phyloP scores from a whole-genome alignment of 2,888 invertebrate species.

The Aporophyla nigra region DNA sequence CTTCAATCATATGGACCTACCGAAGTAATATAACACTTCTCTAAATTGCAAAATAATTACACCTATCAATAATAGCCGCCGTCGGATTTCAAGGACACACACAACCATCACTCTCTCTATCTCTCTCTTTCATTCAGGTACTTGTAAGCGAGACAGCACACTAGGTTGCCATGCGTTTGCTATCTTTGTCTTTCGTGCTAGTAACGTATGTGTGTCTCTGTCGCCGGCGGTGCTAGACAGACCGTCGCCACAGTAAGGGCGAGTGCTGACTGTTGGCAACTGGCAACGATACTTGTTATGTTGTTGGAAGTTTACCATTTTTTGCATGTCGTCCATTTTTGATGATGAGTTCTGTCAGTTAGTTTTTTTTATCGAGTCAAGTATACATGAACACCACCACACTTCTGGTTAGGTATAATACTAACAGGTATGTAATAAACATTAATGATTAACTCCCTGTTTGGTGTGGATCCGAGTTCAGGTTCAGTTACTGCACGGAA shows the following conservation, averaged over 20 bases:
- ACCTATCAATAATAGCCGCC: slow-evolving; percentile 16
- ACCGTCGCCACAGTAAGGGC: slow-evolving; percentile 40
- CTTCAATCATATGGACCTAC: not conserved
- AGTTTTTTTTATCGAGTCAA: not conserved
- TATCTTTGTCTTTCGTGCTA: slow-evolving; percentile 26
- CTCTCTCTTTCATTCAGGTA: slow-evolving; percentile 17
- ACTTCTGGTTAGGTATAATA: not conserved
- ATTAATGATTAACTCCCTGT: not conserved
- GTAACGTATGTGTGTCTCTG: slow-evolving; percentile 30
- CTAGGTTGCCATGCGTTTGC: slow-evolving; percentile 28
- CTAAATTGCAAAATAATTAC: slow-evolving; percentile 42
- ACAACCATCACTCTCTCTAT: slow-evolving; percentile 4
- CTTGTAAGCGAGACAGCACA: slow-evolving; percentile 16
- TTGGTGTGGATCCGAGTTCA: not conserved
- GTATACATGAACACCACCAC: not conserved
- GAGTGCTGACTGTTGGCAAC: slow-evolving; percentile 20
- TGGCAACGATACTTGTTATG: not conserved
- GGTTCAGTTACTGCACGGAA: not conserved
- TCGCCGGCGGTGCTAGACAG: slow-evolving; percentile 49
- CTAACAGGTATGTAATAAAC: not conserved
- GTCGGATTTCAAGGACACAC: slow-evolving; percentile 44
- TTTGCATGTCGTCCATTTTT: slow-evolving; percentile 14
- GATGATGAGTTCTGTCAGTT: slow-evolving; percentile 6
- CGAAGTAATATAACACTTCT: slow-evolving; percentile 2
- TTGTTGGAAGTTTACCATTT: slow-evolving; percentile 18